These are phyloP conservation scores for Amblyraja radiata DNA, from an alignment of 2,797 vertebrate species.

Conservation along the genomic window DNA sequence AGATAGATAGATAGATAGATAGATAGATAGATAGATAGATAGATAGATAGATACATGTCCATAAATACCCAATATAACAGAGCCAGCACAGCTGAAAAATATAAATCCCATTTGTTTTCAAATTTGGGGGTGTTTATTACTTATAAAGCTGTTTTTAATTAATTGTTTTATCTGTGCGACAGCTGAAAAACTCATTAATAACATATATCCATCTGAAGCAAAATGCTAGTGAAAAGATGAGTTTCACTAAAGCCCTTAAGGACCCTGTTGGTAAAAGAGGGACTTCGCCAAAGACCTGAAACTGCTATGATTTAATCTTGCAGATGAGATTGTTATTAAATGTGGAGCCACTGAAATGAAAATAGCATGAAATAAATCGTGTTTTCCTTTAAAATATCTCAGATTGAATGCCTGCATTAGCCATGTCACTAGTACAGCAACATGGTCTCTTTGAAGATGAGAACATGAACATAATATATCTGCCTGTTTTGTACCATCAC, in stretches of 20 bases:
- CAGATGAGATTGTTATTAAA: constrained; percentile 31
- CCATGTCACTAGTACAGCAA: not conserved
- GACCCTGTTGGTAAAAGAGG: not conserved
- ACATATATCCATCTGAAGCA: not conserved
- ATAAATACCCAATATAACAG: not conserved
- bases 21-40: no score
- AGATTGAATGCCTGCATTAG: constrained; percentile 5
- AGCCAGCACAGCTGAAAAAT: not conserved
- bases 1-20: no score
- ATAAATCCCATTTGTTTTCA: not conserved
- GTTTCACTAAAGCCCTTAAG: not conserved
- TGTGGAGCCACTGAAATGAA: constrained; percentile 10
- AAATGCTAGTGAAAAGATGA: not conserved
- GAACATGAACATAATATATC: not conserved
- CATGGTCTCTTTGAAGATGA: not conserved
- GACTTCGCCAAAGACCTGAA: not conserved
- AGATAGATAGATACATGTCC: no score
- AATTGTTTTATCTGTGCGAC: constrained; percentile 7
- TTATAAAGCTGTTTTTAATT: constrained; percentile 33
- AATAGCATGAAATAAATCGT: not conserved
- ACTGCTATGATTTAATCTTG: constrained; percentile 10
- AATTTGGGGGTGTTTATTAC: constrained; percentile 25
- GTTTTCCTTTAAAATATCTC: not conserved
- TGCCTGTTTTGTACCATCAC: no score
- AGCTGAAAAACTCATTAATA: constrained; percentile 33